A percentile compares a stretch with the other conserved stretches of the same genome.
Conservation (phyloP, 2,888 invertebrate species). For the Caenorhabditis parvicauda region DNA sequence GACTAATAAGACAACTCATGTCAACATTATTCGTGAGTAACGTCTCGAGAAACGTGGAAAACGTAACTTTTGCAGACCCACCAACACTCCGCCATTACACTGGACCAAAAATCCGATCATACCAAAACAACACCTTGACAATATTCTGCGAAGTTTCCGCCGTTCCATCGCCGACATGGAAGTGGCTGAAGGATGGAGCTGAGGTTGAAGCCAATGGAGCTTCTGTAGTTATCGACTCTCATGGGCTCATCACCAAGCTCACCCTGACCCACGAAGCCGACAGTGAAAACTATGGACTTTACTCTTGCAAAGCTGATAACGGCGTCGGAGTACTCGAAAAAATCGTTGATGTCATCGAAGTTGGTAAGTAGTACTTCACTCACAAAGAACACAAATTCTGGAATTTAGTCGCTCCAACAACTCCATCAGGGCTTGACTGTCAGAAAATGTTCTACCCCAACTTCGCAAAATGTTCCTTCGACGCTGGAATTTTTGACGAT, state of each 20-base stretch:
- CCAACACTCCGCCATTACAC: conserved; percentile 31
- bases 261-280: conserved; percentile 23
- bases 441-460: conserved; percentile 42
- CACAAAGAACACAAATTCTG: not conserved
- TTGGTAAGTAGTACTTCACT: conserved; percentile 26
- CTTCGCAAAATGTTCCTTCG: conserved; percentile 38
- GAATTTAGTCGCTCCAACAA: conserved; percentile 28
- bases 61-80: conserved; percentile 28
- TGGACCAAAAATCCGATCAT: conserved; percentile 27
- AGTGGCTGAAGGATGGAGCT: conserved; percentile 35
- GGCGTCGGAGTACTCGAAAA: conserved; percentile 38
- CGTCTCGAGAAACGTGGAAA: not conserved
- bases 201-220: conserved; percentile 43
- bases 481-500: conserved; percentile 17
- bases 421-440: conserved; percentile 37
- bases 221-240: conserved; percentile 25
- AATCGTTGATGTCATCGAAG: conserved; percentile 32
- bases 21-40: conserved; percentile 43
- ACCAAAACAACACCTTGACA: conserved; percentile 28
- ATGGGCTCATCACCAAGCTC: conserved; percentile 18
- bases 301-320: conserved; percentile 45
- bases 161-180: conserved; percentile 43
- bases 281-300: conserved; percentile 35
- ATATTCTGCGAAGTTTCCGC: conserved; percentile 46
- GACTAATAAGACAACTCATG: conserved; percentile 24